Base-by-base conservation (phyloP, 2,797 vertebrate species). In the Artibeus lituratus region DNA sequence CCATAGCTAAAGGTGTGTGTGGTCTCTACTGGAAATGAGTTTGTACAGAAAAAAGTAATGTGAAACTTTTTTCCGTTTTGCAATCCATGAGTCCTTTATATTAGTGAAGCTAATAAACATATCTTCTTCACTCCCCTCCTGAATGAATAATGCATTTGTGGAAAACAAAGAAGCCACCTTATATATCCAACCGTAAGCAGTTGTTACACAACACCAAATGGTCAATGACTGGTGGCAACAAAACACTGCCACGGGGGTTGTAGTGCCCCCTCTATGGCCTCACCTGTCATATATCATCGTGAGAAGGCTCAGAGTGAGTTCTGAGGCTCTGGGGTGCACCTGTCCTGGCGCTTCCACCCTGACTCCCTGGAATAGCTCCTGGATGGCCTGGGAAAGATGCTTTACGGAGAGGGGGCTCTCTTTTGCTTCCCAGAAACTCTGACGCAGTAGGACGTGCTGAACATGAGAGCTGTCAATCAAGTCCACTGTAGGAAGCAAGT, bases 211-310 rank as follows among this genome's bases (percentile, higher is more conserved):
- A 59, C 3, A 59, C 51, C 21, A 35, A 47, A 10, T 3, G 18
- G 29, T 19, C 51, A 67, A 26, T 32, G 39, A 44, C 53, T 47
- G 29, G n/a, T 10, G 47, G 24, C 14, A n/a, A 67, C 26, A 39
- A 24, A 73, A 26, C 18, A 11, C 39, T 37, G 32, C 14, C 49
- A 11, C 22, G 32, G 44, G 15, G 29, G 42, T n/a, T 70, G 1
- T 3, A 0, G 4, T 1, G 0, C 14, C 19, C 22, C 1, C 26
- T 8, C 26, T 49, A 57, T 10, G 2, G 9, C 57, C 97, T 98
- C 85, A 99, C 99, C 99, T 98, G 98, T 99, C 98, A 22, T 98
- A 99, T 85, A 97, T 94, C 0, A 87, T 21, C 94, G 69, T 98
- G 51, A 0, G 97, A 98, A 96, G 99, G 97, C 92, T 99, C 98